Evolutionary conservation across 2,797 vertebrate species (phyloP).

Genomic region (Paramormyrops hopkinsi): DNA sequence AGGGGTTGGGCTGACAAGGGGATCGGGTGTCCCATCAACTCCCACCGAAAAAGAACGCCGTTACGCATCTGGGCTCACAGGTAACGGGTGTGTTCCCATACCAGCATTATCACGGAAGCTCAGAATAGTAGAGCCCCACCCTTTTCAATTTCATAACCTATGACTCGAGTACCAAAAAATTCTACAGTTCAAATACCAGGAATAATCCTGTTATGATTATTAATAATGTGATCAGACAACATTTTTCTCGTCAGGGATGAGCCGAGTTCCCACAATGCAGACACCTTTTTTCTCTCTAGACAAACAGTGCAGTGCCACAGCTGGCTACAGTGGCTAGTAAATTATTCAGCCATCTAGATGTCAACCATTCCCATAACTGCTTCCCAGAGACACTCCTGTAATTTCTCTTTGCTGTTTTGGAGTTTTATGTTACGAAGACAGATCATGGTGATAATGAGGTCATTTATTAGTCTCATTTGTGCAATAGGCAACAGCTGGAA

Average conservation of each 20-base stretch:
- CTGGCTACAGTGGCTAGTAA: slow-evolving; percentile 15
- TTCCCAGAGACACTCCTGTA: not conserved
- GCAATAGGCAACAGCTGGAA: not conserved
- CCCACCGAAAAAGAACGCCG: not conserved
- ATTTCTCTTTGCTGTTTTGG: not conserved
- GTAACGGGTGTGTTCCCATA: not conserved
- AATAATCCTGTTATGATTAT: not conserved
- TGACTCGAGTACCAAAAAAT: not conserved
- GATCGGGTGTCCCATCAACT: not conserved
- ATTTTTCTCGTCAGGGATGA: not conserved
- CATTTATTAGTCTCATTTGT: not conserved
- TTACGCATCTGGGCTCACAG: not conserved
- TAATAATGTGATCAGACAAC: not conserved
- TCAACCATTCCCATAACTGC: slow-evolving; percentile 13
- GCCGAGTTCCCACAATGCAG: slow-evolving; percentile 24
- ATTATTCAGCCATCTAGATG: slow-evolving; percentile 36
- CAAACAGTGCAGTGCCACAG: slow-evolving; percentile 16
- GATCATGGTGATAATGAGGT: not conserved
- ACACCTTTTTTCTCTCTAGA: slow-evolving; percentile 26
- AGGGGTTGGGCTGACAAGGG: not conserved
- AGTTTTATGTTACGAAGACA: not conserved
- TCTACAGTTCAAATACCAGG: not conserved
- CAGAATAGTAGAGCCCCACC: not conserved
- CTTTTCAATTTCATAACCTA: not conserved
- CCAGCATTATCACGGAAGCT: not conserved